These are phyloP conservation scores for Pseudochirops cupreus DNA, from an alignment of 2,797 vertebrate genomes.

Conservation along the genomic window DNA sequence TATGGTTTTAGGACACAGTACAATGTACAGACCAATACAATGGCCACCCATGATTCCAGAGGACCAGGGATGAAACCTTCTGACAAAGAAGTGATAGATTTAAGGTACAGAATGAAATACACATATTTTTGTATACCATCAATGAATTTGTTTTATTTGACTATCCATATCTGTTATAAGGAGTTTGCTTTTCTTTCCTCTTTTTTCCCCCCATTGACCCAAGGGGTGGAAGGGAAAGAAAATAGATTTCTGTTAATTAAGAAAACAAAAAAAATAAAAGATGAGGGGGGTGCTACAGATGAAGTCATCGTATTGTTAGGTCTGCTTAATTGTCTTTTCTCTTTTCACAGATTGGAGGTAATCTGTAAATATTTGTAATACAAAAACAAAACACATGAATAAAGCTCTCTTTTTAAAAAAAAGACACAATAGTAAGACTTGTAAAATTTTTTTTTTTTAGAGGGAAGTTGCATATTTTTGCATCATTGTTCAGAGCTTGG, in stretches of 20 bases:
- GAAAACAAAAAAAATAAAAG: neutral
- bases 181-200: neutral
- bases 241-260: neutral
- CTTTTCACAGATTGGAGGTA: neutral
- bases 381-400: neutral
- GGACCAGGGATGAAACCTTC: neutral
- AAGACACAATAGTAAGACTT: neutral
- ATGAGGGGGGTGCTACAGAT: neutral
- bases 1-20: neutral
- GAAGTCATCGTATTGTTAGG: neutral
- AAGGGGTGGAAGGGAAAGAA: neutral
- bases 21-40: neutral
- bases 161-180: neutral
- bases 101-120: neutral
- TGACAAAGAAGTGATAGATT: neutral
- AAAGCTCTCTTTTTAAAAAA: neutral
- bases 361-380: neutral
- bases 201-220: neutral
- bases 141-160: neutral
- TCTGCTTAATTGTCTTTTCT: neutral
- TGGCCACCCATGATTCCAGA: neutral
- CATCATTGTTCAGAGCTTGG: rapidly evolving
- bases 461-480: neutral
- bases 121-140: neutral
- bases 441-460: neutral